These are phyloP conservation scores for Mellivora capensis DNA, from an alignment of 2,113 vertebrate species.

Conservation along the genomic window DNA sequence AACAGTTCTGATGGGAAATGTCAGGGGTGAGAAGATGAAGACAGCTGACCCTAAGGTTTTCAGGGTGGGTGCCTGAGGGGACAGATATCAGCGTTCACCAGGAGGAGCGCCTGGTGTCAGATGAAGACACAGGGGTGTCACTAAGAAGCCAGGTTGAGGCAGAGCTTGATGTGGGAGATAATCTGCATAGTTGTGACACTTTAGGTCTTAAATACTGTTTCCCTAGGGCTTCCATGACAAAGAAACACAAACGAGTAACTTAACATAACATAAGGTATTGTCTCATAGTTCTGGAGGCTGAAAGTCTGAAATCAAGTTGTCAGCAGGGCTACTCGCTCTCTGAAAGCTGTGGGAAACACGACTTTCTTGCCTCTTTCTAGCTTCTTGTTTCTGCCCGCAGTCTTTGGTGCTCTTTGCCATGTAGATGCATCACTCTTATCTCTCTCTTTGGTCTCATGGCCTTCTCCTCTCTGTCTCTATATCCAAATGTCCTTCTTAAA, in stretches of 20 bases:
- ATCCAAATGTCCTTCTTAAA: not conserved
- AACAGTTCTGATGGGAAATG: not conserved
- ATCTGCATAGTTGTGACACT: not conserved
- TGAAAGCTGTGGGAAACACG: not conserved
- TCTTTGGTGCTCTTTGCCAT: not conserved
- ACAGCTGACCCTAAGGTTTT: not conserved
- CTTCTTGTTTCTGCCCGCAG: not conserved
- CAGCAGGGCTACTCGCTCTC: not conserved
- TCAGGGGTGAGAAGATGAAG: not conserved
- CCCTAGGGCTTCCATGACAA: not conserved
- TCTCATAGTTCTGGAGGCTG: not conserved
- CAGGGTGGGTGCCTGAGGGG: not conserved
- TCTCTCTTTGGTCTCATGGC: not conserved
- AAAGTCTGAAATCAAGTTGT: not conserved
- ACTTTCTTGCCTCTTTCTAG: not conserved
- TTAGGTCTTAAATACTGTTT: not conserved
- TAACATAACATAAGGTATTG: not conserved
- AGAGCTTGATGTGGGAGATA: not conserved
- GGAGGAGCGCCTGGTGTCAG: not conserved
- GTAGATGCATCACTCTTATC: too few relatives aligned
- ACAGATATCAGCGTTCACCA: rapidly evolving
- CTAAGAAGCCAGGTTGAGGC: not conserved
- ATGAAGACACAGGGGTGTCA: not conserved
- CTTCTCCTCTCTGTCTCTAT: not conserved
- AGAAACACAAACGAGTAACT: not conserved